These are phyloP conservation scores for Netelia fuscicornis DNA, from an alignment of 2,888 invertebrate species.

Conservation along the genomic window DNA sequence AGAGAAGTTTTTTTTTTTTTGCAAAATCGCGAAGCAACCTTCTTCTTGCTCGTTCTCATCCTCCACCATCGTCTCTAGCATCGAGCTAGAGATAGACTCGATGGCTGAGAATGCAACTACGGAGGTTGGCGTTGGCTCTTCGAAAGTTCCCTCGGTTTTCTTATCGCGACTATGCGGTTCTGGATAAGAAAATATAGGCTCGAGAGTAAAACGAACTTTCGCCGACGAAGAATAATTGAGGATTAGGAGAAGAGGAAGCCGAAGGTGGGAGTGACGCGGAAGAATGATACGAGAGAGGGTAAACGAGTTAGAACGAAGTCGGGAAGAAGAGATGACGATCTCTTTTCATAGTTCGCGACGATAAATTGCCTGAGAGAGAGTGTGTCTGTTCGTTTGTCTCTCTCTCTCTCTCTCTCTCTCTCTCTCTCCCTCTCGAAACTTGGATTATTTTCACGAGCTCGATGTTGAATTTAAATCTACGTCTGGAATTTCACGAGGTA, in stretches of 20 bases:
- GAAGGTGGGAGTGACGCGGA: conserved; percentile 15
- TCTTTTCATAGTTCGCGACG: conserved; percentile 24
- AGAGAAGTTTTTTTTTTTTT: not conserved
- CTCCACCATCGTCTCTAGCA: not conserved
- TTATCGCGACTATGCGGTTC: conserved; percentile 24
- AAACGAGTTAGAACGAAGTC: conserved; percentile 26
- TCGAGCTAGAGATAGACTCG: not conserved
- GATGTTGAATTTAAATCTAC: too few relatives aligned
- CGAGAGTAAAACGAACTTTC: conserved; percentile 49
- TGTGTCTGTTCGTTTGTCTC: too few relatives aligned
- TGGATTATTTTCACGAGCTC: too few relatives aligned
- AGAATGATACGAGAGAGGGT: not conserved
- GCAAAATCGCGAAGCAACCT: conserved; percentile 14
- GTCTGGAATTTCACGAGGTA: too few relatives aligned
- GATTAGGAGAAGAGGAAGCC: conserved; percentile 29
- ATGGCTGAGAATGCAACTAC: conserved; percentile 3
- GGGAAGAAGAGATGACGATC: conserved; percentile 19
- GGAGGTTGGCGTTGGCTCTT: not conserved
- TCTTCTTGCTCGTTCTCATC: too few relatives aligned
- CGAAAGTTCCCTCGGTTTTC: conserved; percentile 13
- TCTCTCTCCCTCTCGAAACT: too few relatives aligned
- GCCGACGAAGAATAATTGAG: conserved; percentile 51
- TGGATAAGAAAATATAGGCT: conserved; percentile 55
- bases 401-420: too few relatives aligned
- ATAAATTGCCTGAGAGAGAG: conserved; percentile 2